phyloP scores from a whole-genome alignment of 2,797 vertebrate genomes.

The Urocyon cinereoargenteus region DNA sequence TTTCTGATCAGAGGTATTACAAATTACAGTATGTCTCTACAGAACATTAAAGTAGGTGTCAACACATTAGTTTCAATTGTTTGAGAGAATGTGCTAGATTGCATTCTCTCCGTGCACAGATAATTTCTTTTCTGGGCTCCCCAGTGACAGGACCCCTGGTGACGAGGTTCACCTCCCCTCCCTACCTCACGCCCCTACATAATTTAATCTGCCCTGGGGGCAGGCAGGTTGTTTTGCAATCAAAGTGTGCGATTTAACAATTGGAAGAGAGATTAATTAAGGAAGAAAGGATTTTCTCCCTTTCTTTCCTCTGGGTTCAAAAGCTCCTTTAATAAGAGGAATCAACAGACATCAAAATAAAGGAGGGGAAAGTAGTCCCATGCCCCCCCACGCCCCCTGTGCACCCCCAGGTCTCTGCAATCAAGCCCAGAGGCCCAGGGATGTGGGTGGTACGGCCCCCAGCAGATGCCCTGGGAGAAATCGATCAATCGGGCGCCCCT shows the following conservation, averaged over 20 bases:
- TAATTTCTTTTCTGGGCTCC: slow-evolving; percentile 55
- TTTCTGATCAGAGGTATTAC: slow-evolving; percentile 83
- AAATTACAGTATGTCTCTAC: slow-evolving; percentile 77
- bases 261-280: slow-evolving; percentile 69
- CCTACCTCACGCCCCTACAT: background rate
- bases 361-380: background rate
- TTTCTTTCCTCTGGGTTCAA: slow-evolving; percentile 5
- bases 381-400: accelerated
- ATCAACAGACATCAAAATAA: slow-evolving; percentile 64
- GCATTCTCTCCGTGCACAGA: slow-evolving; percentile 63
- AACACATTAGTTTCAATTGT: slow-evolving; percentile 81
- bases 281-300: background rate
- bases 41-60: slow-evolving; percentile 78
- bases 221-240: slow-evolving; percentile 16
- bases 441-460: background rate
- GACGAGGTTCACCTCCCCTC: slow-evolving; percentile 44
- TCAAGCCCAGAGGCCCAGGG: background rate
- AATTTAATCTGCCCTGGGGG: slow-evolving; percentile 16
- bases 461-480: slow-evolving; percentile 75
- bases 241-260: slow-evolving; percentile 61
- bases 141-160: slow-evolving; percentile 2
- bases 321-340: slow-evolving; percentile 56
- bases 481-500: slow-evolving; percentile 78
- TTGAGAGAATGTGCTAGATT: slow-evolving; percentile 76
- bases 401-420: slow-evolving; percentile 24